Base-by-base conservation (phyloP, 2,888 invertebrate species). In the Cataglyphis cursor region DNA sequence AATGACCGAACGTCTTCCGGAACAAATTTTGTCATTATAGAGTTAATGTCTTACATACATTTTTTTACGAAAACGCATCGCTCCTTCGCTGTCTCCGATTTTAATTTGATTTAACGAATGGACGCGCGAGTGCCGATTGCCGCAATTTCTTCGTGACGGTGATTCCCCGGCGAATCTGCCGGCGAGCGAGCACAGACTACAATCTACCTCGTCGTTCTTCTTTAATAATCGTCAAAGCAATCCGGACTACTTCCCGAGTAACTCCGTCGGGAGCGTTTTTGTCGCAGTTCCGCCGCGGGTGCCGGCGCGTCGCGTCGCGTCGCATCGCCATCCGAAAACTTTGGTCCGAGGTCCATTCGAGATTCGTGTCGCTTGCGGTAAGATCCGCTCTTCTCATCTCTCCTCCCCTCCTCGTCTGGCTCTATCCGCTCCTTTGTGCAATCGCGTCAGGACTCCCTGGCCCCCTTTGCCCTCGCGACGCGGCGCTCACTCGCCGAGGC, bases 261-360 rank as follows among this genome's bases (percentile, higher is more conserved):
- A 51, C 64, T 38, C 66, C 15, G 57, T 59, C 51, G 65, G 12
- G n/a, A 48, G 57, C 65, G 51, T 84, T 81, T 66, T 74, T 84
- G 75, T 51, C 48, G 44, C 75, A 57, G 61, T 57, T 61, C 24
- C 59, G 68, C 61, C 76, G 76, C 68, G 59, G 51, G 68, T 78
- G 68, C 68, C 68, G 59, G 80, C 59, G 62, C 51, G 38, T 62
- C 76, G 57, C 41, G 64, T 31, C 70, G 44, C 44, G 44, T 41
- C 70, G 10, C 41, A 10, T 41, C 12, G 57, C 41, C 57, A 51
- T 68, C 72, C 87, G 61, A 83, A 86, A 85, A 84, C 73, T 86
- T 81, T 83, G 59, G 61, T 35, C 41, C 72, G 21, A 76, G 78
- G 51, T 83, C 66, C 61, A 64, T 64, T 64, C 62, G 48, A 75